Percentiles rank a stretch among this genome's conserved stretches.
These are phyloP conservation scores for Fregetta grallaria DNA, from an alignment of 2,113 vertebrate genomes.

Conservation along the genomic window DNA sequence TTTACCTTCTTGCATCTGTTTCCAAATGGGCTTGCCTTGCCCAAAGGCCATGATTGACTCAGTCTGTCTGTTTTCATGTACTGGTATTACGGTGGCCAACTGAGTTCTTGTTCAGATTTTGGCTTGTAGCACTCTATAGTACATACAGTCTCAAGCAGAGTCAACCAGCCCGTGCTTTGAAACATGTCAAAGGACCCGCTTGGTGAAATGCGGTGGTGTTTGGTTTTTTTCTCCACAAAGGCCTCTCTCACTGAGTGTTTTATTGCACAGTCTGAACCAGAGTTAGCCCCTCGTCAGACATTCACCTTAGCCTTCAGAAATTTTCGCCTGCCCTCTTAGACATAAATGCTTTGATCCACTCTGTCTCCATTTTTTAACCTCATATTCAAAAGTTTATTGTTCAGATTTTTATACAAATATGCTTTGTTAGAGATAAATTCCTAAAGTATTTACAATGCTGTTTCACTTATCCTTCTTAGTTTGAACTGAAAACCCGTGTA, in stretches of 20 bases:
- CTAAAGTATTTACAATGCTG: neutral
- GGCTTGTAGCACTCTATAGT: neutral
- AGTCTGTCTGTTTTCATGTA: neutral
- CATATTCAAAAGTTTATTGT: neutral
- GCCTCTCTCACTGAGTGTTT: neutral
- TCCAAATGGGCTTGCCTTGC: neutral
- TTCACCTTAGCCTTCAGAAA: neutral
- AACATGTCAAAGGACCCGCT: neutral
- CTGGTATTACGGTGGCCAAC: neutral
- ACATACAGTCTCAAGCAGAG: neutral
- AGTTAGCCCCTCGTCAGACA: neutral
- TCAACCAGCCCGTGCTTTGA: neutral
- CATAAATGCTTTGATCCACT: neutral
- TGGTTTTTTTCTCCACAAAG: neutral
- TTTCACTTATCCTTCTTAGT: neutral
- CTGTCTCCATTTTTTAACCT: neutral
- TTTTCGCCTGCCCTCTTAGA: neutral
- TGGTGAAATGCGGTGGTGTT: neutral
- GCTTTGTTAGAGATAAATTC: neutral
- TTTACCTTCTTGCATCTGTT: neutral
- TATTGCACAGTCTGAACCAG: neutral
- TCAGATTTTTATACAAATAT: neutral
- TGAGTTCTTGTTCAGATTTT: neutral
- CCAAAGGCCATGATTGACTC: neutral
- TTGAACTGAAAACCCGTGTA: neutral